These are phyloP conservation scores for Amaurobius ferox DNA, from an alignment of 2,888 invertebrate genomes.

Conservation along the genomic window DNA sequence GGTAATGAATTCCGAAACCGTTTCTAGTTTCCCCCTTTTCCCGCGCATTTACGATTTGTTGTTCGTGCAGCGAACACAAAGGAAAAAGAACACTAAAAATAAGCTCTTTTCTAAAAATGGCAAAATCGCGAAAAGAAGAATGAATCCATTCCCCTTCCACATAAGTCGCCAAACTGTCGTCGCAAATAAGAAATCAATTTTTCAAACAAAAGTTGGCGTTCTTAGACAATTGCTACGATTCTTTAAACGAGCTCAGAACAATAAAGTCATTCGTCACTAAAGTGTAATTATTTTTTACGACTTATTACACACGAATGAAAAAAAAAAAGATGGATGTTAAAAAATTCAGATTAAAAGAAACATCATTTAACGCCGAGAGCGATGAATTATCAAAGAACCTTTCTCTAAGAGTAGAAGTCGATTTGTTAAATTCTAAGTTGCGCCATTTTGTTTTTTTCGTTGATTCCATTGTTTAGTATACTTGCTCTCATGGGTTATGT, in stretches of 20 bases:
- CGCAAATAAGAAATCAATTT: constrained; percentile 67
- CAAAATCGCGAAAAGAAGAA: constrained; percentile 19
- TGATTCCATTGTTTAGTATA: neutral
- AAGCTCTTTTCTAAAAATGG: constrained; percentile 50
- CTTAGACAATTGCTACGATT: constrained; percentile 31
- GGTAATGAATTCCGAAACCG: constrained; percentile 42
- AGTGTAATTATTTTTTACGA: constrained; percentile 68
- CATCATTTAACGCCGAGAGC: constrained; percentile 12
- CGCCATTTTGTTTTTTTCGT: neutral
- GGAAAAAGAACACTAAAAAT: constrained; percentile 35
- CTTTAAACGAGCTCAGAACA: constrained; percentile 42
- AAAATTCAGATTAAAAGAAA: constrained; percentile 34
- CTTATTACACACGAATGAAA: constrained; percentile 41
- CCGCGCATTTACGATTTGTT: constrained; percentile 8
- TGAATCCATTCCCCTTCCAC: neutral
- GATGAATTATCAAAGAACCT: neutral
- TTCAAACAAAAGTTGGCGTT: constrained; percentile 62
- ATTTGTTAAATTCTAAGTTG: constrained; percentile 1
- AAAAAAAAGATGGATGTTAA: neutral
- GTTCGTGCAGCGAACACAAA: constrained; percentile 5
- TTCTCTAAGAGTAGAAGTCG: neutral
- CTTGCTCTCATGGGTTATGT: neutral
- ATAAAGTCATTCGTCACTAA: constrained; percentile 61
- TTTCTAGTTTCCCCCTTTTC: constrained; percentile 22
- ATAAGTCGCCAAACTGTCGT: constrained; percentile 68